These are phyloP conservation scores for Spea multiplicata DNA, from an alignment of 2,113 vertebrate genomes.

Conservation along the genomic window DNA sequence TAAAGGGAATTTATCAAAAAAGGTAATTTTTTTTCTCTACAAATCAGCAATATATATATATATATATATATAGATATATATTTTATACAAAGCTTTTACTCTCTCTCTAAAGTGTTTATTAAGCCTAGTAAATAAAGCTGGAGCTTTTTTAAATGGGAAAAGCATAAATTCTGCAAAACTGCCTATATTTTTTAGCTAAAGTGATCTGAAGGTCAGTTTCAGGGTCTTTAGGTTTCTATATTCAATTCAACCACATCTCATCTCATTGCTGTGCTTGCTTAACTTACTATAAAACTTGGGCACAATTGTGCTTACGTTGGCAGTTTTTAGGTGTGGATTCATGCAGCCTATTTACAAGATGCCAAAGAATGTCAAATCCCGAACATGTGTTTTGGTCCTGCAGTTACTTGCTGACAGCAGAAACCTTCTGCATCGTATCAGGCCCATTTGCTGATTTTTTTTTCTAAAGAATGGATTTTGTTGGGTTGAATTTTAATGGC, in stretches of 20 bases:
- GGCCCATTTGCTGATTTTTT: slow-evolving; percentile 73
- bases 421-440: slow-evolving; percentile 72
- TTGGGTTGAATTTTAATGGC: slow-evolving; percentile 70
- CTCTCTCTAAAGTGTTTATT: slow-evolving; percentile 31
- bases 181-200: slow-evolving; percentile 57
- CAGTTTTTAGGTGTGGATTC: slow-evolving; percentile 75
- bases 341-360: slow-evolving; percentile 75
- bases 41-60: slow-evolving; percentile 2
- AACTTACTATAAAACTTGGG: slow-evolving; percentile 73
- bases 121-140: slow-evolving; percentile 36
- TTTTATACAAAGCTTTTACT: slow-evolving; percentile 6
- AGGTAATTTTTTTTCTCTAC: neutral
- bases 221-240: slow-evolving; percentile 68
- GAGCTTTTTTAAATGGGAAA: slow-evolving; percentile 52
- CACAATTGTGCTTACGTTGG: slow-evolving; percentile 71
- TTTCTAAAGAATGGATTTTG: slow-evolving; percentile 61
- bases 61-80: neutral
- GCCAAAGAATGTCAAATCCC: slow-evolving; percentile 74
- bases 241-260: slow-evolving; percentile 67
- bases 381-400: slow-evolving; percentile 70
- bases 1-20: neutral
- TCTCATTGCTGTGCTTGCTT: slow-evolving; percentile 70
- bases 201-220: slow-evolving; percentile 66
- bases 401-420: slow-evolving; percentile 69
- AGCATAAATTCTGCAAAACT: slow-evolving; percentile 45